Percentiles rank a stretch among this genome's conserved stretches.
phyloP scores from a whole-genome alignment of 2,113 vertebrate genomes.

The Leptobrachium ailaonicum region DNA sequence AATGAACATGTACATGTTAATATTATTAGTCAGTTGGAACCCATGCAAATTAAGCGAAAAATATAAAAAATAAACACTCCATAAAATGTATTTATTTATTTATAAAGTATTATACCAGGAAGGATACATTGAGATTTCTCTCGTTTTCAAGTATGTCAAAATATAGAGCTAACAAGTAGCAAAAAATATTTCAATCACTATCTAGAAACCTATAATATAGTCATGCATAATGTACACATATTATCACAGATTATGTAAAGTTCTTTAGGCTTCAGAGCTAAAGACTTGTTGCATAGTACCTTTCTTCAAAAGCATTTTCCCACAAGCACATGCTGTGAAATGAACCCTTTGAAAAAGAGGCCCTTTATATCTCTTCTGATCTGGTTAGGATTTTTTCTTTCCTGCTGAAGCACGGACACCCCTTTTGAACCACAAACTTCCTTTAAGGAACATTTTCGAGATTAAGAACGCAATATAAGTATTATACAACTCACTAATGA shows the following conservation, averaged over 20 bases:
- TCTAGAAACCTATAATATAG: background rate
- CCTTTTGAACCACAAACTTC: conserved; percentile 36
- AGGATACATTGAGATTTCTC: too few species aligned
- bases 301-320: conserved; percentile 48
- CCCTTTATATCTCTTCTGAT: conserved; percentile 22
- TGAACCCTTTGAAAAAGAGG: conserved; percentile 44
- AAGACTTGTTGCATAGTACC: conserved; percentile 15
- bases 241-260: conserved; percentile 24
- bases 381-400: conserved; percentile 16
- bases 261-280: conserved; percentile 29
- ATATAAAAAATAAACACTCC: too few species aligned
- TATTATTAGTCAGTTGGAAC: too few species aligned
- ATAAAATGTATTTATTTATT: too few species aligned
- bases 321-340: conserved; percentile 40
- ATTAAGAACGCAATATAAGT: conserved; percentile 33
- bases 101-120: too few species aligned
- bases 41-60: too few species aligned
- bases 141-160: too few species aligned
- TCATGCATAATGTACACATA: conserved; percentile 4
- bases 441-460: conserved; percentile 17
- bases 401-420: conserved; percentile 31
- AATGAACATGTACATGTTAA: too few species aligned
- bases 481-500: conserved; percentile 57
- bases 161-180: too few species aligned
- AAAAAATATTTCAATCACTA: background rate